These are phyloP conservation scores for Drosophila ezoana DNA, from an alignment of 2,888 invertebrate genomes.

Conservation along the genomic window DNA sequence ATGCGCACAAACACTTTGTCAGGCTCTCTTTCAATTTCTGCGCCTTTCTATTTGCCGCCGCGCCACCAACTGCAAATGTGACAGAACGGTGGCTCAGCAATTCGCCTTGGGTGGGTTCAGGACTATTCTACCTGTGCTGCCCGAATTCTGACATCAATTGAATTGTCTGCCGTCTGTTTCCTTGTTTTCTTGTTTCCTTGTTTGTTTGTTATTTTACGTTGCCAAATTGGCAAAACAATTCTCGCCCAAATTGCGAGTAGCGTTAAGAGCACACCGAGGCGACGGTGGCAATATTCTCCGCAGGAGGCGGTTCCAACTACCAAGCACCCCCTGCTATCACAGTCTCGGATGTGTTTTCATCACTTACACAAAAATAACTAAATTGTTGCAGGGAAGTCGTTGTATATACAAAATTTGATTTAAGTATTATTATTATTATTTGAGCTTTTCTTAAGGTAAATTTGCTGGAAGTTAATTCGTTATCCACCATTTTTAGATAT, in stretches of 20 bases:
- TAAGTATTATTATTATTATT: too few relatives aligned
- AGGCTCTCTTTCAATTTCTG: constrained; percentile 19
- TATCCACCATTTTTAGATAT: too few relatives aligned
- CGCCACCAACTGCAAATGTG: constrained; percentile 44
- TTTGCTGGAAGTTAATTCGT: too few relatives aligned
- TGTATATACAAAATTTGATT: neutral
- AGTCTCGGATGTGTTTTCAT: constrained; percentile 2
- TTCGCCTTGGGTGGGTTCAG: constrained; percentile 41
- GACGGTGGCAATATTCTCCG: constrained; percentile 49
- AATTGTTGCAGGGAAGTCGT: constrained; percentile 1
- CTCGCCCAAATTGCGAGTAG: constrained; percentile 20
- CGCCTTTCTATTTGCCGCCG: constrained; percentile 42
- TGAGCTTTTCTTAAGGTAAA: too few relatives aligned
- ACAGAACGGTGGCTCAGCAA: constrained; percentile 45
- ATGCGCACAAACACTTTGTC: constrained; percentile 41
- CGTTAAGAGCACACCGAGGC: constrained; percentile 4
- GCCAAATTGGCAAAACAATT: constrained; percentile 56
- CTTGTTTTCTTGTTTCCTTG: constrained; percentile 6
- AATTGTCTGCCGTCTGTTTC: constrained; percentile 30
- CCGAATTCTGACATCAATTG: constrained; percentile 45
- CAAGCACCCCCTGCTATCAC: constrained; percentile 1
- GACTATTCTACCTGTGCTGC: constrained; percentile 32
- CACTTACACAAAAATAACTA: constrained; percentile 2
- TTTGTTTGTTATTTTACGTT: constrained; percentile 1
- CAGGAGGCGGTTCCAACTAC: constrained; percentile 13